Conservation (phyloP, 1,140 invertebrate species). For the Polypedilum vanderplanki region DNA sequence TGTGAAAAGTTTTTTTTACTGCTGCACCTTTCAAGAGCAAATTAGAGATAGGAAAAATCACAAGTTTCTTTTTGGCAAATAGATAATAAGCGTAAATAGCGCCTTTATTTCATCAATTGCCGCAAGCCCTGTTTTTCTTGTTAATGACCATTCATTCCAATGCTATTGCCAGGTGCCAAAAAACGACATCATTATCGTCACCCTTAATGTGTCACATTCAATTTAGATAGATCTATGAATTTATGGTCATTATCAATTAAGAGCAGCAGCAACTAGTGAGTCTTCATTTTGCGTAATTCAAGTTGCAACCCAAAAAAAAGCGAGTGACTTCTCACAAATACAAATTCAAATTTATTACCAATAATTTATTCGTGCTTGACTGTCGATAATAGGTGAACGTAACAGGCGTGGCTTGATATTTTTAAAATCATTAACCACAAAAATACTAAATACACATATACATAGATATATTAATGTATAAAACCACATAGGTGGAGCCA, state of each 20-base stretch:
- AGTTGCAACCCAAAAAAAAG: not conserved
- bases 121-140: too few species aligned
- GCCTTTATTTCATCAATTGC: not conserved
- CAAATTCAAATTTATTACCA: slow-evolving; percentile 10
- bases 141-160: too few species aligned
- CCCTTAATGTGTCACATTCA: slow-evolving; percentile 9
- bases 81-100: slow-evolving; percentile 7
- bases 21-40: slow-evolving; percentile 21
- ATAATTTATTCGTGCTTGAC: slow-evolving; percentile 14
- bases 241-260: slow-evolving; percentile 20
- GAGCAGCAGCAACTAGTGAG: not conserved
- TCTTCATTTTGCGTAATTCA: slow-evolving; percentile 20
- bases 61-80: slow-evolving; percentile 3
- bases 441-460: not conserved
- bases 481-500: not conserved
- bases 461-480: not conserved
- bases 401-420: not conserved
- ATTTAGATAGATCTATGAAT: slow-evolving; percentile 3
- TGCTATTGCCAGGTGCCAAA: not conserved
- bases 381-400: not conserved
- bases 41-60: slow-evolving; percentile 3
- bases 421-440: not conserved
- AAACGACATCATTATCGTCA: slow-evolving; percentile 15
- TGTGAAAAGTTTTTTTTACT: slow-evolving; percentile 1
- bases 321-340: not conserved